Evolutionary conservation across 2,888 invertebrate species (phyloP), one percentile per base, ranked within the genome.

Genomic region (Dolichomitus sp.): DNA sequence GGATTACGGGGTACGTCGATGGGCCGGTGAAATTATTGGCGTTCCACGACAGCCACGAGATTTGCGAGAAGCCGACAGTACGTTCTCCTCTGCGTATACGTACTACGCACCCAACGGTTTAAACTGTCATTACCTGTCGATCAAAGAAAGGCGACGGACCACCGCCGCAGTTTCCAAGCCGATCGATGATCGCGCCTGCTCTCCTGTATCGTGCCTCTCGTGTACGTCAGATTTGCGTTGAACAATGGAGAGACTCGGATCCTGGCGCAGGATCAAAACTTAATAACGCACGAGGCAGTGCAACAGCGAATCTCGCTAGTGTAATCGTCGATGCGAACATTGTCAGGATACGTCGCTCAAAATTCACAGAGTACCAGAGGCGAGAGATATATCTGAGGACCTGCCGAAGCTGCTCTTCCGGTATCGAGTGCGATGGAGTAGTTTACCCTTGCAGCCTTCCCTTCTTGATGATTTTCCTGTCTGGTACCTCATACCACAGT

Each of bases 61-160:
- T 86, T 79, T 87, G 85, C 88, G 89, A 88, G 86, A 83, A 81
- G 81, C 80, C 81, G 92, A 91, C 92, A 90, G 85, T 81, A 33
- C 17, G 19, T 37, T 37, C 37, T n/a, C 33, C 4, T 59, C 12
- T 14, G 19, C 59, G 74, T 61, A 61, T 52, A 72, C 73, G 77
- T 45, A 72, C 48, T n/a, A 57, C 75, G 40, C 50, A 50, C 61
- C 57, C 42, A 17, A 91, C 87, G 92, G 90, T 92, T 92, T 92
- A 91, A 92, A 92, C 92, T 91, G 92, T 91, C 92, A 92, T 92
- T 92, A 93, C 92, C 92, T 92, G 92, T 91, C 92, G 92, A 93
- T 93, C 92, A 92, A 92, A 92, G 91, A 92, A 92, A 92, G 90
- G 89, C 88, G 88, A 30, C 30, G 77, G 54, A 54, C 48, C 65